Evolutionary conservation across 2,888 invertebrate genomes (phyloP).

Genomic region (Caenorhabditis sp.): DNA sequence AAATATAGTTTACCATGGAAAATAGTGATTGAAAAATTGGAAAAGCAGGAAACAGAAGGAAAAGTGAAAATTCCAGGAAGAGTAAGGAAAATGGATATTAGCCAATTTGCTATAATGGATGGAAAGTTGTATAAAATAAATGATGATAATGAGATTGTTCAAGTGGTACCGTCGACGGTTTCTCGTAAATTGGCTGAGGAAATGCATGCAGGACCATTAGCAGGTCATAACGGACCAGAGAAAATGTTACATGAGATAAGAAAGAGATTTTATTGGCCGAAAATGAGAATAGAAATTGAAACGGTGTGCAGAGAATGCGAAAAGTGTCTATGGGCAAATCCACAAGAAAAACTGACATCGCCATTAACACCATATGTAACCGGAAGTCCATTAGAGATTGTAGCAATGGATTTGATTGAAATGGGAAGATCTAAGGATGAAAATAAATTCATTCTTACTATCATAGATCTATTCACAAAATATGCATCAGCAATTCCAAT

Average conservation of each 20-base stretch:
- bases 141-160: background rate
- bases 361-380: conserved; percentile 19
- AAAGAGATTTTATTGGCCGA: conserved; percentile 18
- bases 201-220: conserved; percentile 16
- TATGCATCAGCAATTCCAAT: conserved; percentile 19
- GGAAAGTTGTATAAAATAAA: too few species aligned
- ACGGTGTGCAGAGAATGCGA: conserved; percentile 18
- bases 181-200: conserved; percentile 15
- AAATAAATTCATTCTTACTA: conserved; percentile 21
- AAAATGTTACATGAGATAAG: conserved; percentile 9
- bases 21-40: too few species aligned
- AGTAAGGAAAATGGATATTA: too few species aligned
- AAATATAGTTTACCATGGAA: too few species aligned
- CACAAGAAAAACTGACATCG: conserved; percentile 5
- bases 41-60: too few species aligned
- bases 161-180: conserved; percentile 33
- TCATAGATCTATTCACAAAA: conserved; percentile 37
- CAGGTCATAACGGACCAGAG: conserved; percentile 1
- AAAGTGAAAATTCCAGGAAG: too few species aligned
- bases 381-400: conserved; percentile 22
- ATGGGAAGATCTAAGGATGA: conserved; percentile 11
- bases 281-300: conserved; percentile 22
- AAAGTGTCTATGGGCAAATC: conserved; percentile 18
- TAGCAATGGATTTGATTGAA: conserved; percentile 31
- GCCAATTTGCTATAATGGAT: too few species aligned